phyloP scores from a whole-genome alignment of 2,113 vertebrate genomes.

The Lasiurus cinereus region DNA sequence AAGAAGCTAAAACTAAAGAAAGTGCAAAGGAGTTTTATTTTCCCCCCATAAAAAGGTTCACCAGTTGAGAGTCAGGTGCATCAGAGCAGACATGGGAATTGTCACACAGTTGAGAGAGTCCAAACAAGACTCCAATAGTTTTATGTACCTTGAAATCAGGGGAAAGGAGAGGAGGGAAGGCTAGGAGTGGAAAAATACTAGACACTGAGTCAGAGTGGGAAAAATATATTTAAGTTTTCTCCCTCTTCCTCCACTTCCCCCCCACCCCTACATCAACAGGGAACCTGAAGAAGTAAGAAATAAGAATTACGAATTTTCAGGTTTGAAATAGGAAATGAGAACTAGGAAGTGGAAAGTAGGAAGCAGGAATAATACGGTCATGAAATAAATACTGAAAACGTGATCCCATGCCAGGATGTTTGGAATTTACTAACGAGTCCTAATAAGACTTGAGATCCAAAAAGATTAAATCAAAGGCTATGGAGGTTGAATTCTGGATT shows the following conservation, averaged over 20 bases:
- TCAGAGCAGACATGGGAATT: background rate
- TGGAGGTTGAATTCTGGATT: background rate
- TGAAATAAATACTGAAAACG: background rate
- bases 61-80: background rate
- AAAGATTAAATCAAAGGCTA: background rate
- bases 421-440: background rate
- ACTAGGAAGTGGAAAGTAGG: background rate
- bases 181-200: background rate
- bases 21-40: background rate
- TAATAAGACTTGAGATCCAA: background rate
- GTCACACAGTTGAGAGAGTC: background rate
- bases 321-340: background rate
- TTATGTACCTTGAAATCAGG: background rate
- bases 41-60: background rate
- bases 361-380: background rate
- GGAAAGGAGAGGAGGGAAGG: background rate
- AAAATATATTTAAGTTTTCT: background rate
- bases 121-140: background rate
- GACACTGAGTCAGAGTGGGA: background rate
- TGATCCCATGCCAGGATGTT: background rate
- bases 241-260: background rate
- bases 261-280: background rate
- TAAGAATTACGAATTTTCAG: no score
- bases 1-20: background rate
- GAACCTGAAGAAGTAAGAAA: background rate